phyloP scores from a whole-genome alignment of 2,797 vertebrate species.

The Halcyon chelicuti region DNA sequence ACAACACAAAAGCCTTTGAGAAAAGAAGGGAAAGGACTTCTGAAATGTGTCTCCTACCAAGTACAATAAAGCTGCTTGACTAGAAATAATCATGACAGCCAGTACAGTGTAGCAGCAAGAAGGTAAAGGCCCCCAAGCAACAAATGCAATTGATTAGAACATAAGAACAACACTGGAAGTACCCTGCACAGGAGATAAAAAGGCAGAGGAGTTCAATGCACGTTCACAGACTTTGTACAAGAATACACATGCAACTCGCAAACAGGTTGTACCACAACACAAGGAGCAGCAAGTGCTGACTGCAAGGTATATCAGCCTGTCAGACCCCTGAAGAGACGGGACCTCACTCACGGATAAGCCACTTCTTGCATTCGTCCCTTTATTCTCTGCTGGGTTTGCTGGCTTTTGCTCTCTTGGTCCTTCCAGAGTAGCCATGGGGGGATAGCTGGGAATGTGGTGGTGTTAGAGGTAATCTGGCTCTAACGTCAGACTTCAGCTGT shows the following conservation, averaged over 20 bases:
- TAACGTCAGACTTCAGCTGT: background rate
- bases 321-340: background rate
- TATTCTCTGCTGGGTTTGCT: background rate
- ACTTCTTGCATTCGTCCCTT: background rate
- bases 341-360: background rate
- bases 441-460: background rate
- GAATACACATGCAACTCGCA: conserved; percentile 42
- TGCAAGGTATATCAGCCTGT: background rate
- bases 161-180: conserved; percentile 8
- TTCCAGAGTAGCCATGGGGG: background rate
- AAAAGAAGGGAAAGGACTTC: background rate
- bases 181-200: conserved; percentile 21
- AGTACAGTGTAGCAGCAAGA: background rate
- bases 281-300: conserved; percentile 13
- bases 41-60: background rate
- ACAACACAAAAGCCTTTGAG: background rate
- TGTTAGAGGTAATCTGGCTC: background rate
- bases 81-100: background rate
- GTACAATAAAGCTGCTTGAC: background rate
- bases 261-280: conserved; percentile 30
- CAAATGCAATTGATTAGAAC: conserved; percentile 46
- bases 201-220: conserved; percentile 41
- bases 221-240: conserved; percentile 49
- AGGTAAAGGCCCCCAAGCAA: conserved; percentile 10
- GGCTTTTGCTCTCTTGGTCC: background rate